These are phyloP conservation scores for Deilephila porcellus DNA, from an alignment of 2,888 invertebrate species.

Conservation along the genomic window DNA sequence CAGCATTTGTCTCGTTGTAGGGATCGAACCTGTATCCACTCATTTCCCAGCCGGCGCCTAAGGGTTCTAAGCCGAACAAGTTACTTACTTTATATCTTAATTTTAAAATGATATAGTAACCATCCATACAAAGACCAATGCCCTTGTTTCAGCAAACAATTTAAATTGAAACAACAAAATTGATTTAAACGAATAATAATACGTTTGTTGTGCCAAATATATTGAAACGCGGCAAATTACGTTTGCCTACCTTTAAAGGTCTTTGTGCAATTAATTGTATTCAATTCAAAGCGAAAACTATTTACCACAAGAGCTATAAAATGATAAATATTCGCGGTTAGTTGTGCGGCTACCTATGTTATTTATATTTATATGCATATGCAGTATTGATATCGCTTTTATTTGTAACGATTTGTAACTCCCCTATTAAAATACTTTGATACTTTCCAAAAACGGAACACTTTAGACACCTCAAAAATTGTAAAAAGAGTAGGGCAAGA, in stretches of 20 bases:
- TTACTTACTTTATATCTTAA: background rate
- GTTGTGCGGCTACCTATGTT: background rate
- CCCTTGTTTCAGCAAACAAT: background rate
- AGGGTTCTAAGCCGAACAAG: too few species aligned
- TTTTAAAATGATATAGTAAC: background rate
- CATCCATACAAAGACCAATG: background rate
- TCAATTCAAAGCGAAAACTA: background rate
- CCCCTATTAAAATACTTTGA: background rate
- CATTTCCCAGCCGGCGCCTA: too few species aligned
- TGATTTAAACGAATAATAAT: conserved; percentile 7
- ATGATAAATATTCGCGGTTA: too few species aligned
- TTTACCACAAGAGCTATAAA: background rate
- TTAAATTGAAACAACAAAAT: conserved; percentile 11
- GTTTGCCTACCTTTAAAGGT: conserved; percentile 7
- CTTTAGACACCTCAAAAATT: background rate
- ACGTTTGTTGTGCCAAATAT: background rate
- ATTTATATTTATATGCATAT: background rate
- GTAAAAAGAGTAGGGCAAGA: background rate
- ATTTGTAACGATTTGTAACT: background rate
- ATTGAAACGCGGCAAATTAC: background rate
- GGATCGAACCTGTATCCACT: too few species aligned
- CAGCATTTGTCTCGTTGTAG: too few species aligned
- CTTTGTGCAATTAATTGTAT: conserved; percentile 3
- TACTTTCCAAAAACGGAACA: background rate
- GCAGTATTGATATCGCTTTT: too few species aligned